Evolutionary conservation across 2,797 vertebrate genomes (phyloP), one percentile per base, ranked within the genome.

Genomic region (Myotis findleyi): DNA sequence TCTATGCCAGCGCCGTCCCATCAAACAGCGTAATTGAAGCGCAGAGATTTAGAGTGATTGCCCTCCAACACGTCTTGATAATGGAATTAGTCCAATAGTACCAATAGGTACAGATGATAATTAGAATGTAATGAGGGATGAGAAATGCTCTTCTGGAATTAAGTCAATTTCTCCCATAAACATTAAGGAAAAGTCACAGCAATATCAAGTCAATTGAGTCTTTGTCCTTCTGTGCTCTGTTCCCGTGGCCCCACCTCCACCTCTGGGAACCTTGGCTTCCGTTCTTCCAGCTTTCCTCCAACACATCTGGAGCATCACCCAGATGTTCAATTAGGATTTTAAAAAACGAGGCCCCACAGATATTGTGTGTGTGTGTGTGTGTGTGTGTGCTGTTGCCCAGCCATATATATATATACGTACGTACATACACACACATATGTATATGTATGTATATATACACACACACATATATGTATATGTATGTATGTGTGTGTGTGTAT

Each of bases 291-390:
- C 71, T 95, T 72, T 33, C 51, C 20, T 84, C 64, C 82, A 47
- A 27, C 38, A 64, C 21, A 87, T 21, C 44, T 73, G 59, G 41
- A 81, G 76, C 62, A 91, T 84, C 72, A 66, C 33, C 49, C 71
- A 69, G 66, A 89, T 95, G 84, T 96, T 84, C 91, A 89, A 73
- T 84, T 53, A 73, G 27, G 30, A 80, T 93, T 89, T 91, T 76
- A 38, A n/a, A 64, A 77, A 93, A 87, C 49, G 47, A 94, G 59
- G 18, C 10, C 23, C 64, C 33, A 47, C 10, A 20, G 10, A 91
- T 59, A 44, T 44, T 44, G 10, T 49, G 55, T 57, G 55, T 72
- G 27, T 44, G 59, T 62, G 59, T 62, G 59, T 27, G 55, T 44
- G 10, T 75, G 55, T 57, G 55, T 44, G 59, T 62, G 59, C 30